Conservation (phyloP, 2,888 invertebrate species). For the Ischnura elegans region DNA sequence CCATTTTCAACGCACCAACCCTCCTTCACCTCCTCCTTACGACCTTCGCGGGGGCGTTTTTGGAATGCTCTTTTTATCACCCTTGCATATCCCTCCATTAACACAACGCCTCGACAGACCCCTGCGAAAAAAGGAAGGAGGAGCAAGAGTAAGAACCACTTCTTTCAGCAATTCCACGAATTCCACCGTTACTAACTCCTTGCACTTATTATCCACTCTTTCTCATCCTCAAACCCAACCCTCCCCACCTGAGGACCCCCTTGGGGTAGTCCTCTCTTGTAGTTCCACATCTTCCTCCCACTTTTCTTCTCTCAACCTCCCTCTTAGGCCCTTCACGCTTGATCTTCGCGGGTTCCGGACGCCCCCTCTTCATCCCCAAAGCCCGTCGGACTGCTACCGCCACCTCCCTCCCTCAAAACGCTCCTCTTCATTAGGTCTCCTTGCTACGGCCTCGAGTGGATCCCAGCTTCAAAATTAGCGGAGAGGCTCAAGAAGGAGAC, state of each 20-base stretch:
- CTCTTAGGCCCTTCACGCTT: no score
- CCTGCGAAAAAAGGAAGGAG: not conserved
- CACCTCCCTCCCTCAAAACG: no score
- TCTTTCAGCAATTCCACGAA: constrained; percentile 12
- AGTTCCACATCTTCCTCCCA: not conserved
- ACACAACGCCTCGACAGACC: not conserved
- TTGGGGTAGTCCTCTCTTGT: not conserved
- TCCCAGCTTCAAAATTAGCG: not conserved
- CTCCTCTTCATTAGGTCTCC: not conserved
- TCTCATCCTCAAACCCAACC: not conserved
- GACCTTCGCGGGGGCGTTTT: not conserved
- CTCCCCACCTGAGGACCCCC: not conserved
- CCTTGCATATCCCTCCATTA: not conserved
- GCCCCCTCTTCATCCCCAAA: not conserved
- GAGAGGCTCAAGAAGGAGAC: not conserved
- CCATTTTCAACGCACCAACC: not conserved
- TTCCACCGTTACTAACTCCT: not conserved
- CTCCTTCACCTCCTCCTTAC: not conserved
- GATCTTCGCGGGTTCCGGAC: not conserved
- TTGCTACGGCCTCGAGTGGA: not conserved
- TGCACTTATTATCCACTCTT: not conserved
- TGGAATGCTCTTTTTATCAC: constrained; percentile 5
- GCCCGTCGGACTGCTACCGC: no score
- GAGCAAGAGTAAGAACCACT: not conserved
- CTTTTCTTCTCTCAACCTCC: not conserved